Base-by-base conservation (phyloP, 1,140 invertebrate species). In the Drosophila watanabei region DNA sequence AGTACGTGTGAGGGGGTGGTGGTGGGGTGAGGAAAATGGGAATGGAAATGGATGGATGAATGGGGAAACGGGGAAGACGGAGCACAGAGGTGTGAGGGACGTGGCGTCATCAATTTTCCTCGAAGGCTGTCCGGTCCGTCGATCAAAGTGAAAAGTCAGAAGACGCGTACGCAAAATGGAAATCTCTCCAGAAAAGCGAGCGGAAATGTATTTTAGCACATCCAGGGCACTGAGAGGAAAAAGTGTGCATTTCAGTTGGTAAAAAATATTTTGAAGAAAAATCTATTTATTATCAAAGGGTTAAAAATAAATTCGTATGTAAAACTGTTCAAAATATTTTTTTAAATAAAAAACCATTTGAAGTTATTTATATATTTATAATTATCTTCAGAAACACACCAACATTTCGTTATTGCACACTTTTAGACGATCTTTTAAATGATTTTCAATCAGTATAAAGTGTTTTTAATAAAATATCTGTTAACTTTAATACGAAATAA, bases 111-210 rank as follows among this genome's bases (percentile, higher is more conserved):
- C 66, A 88, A 78, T 80, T 88, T 88, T 75, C 77, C 82, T 70
- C 77, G 85, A 68, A 87, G 66, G 81, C 71, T 87, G 84, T 88
- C 68, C 72, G 68, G 72, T 49, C 49, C 58, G 77, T 88, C 80
- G 80, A 88, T 87, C 84, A 87, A 83, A 88, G 80, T 87, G 80
- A 87, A 87, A 87, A 77, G 76, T 82, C 71, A 57, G 70, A 80
- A 69, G 80, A 77, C 71, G 78, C 62, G 41, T 56, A 80, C 61
- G 83, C 76, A 68, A 72, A 79, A 76, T 76, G 63, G 66, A 51
- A 48, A 73, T 60, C 60, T 76, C 43, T 62, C 54, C 54, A 73
- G 54, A 49, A 64, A 41, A 13, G 24, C 51, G 18, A 56, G 6
- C 60, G 45, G 61, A 77, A 66, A 76, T 66, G 51, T 72, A 52